phyloP scores from a whole-genome alignment of 2,888 invertebrate species.

The Meghimatium bilineatum region DNA sequence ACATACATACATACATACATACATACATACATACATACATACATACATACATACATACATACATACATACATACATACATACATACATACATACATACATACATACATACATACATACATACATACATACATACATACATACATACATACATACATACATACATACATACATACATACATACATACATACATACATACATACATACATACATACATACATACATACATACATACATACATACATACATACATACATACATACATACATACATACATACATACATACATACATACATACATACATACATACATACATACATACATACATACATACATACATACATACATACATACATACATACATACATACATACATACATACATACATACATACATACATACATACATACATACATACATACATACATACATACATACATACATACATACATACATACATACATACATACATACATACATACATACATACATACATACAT shows the following conservation, averaged over 20 bases:
- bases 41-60: slow-evolving; percentile 20
- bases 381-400: slow-evolving; percentile 9
- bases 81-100: background rate
- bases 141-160: slow-evolving; percentile 28
- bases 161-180: slow-evolving; percentile 34
- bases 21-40: slow-evolving; percentile 36
- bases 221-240: slow-evolving; percentile 7
- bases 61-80: slow-evolving; percentile 12
- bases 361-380: slow-evolving; percentile 6
- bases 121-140: slow-evolving; percentile 22
- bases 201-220: slow-evolving; percentile 9
- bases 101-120: background rate
- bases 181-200: slow-evolving; percentile 16
- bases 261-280: slow-evolving; percentile 25
- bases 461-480: no score
- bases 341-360: background rate
- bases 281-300: background rate
- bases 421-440: background rate
- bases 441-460: no score
- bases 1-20: slow-evolving; percentile 24
- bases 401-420: slow-evolving; percentile 8
- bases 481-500: no score
- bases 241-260: background rate
- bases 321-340: slow-evolving; percentile 19
- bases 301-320: slow-evolving; percentile 3